Percentiles rank a stretch among this genome's conserved stretches.
Conservation (phyloP, 2,888 invertebrate genomes). For the Sphaeridia pumilis region DNA sequence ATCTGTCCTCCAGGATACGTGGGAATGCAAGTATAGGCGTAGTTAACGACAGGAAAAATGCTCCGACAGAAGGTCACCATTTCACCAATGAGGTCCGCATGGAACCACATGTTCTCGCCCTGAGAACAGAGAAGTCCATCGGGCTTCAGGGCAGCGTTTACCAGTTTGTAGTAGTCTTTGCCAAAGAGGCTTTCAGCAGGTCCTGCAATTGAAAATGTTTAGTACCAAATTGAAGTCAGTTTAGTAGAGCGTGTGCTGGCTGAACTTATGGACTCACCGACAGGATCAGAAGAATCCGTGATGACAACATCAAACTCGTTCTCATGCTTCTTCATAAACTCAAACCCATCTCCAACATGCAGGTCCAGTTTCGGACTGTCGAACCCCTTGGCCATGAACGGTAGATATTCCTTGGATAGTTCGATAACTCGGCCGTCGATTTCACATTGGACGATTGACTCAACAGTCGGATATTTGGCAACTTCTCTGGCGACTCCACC, state of each 20-base stretch:
- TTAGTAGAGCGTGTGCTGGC: no score
- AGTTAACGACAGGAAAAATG: constrained; percentile 66
- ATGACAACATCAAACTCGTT: constrained; percentile 92
- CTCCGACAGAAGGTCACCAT: constrained; percentile 63
- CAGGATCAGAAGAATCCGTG: constrained; percentile 95
- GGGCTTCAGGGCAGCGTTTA: constrained; percentile 69
- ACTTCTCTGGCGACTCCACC: constrained; percentile 95
- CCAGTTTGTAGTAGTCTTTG: constrained; percentile 68
- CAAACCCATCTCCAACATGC: constrained; percentile 84
- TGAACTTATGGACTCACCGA: no score
- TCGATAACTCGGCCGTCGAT: constrained; percentile 87
- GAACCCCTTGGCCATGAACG: constrained; percentile 82
- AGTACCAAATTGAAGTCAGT: no score
- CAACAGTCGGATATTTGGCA: constrained; percentile 78
- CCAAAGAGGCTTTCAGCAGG: constrained; percentile 60
- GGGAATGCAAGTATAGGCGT: constrained; percentile 74
- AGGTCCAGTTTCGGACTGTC: constrained; percentile 68
- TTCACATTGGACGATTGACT: constrained; percentile 80
- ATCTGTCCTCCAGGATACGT: constrained; percentile 97
- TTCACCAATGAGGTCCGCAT: constrained; percentile 61
- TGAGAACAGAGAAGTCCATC: constrained; percentile 92
- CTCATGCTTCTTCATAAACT: constrained; percentile 76
- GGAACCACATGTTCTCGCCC: constrained; percentile 61
- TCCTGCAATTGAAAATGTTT: no score
- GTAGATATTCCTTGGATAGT: constrained; percentile 75